phyloP scores from a whole-genome alignment of 1,140 invertebrate genomes.

The Macrocentrus cingulum region DNA sequence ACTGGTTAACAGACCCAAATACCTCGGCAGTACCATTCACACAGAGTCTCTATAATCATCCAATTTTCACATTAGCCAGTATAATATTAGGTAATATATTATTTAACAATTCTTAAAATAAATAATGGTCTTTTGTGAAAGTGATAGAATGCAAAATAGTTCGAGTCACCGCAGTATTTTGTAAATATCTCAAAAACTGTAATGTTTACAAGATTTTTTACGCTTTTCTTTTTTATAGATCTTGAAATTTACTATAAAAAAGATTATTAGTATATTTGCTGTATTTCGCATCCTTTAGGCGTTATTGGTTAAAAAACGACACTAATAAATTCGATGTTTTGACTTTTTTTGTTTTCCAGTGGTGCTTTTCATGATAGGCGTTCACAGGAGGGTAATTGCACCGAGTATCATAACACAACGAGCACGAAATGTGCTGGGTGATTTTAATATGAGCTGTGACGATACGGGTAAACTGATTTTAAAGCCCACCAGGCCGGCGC shows the following conservation, averaged over 20 bases:
- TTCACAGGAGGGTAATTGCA: slow-evolving; percentile 93
- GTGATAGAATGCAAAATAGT: too few relatives aligned
- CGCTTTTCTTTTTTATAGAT: too few relatives aligned
- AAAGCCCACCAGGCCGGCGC: slow-evolving; percentile 66
- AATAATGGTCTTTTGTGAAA: too few relatives aligned
- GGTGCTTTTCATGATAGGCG: slow-evolving; percentile 85
- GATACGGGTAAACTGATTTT: slow-evolving; percentile 91
- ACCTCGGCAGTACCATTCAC: slow-evolving; percentile 84
- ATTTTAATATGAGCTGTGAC: slow-evolving; percentile 98
- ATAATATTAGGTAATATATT: slow-evolving; percentile 69
- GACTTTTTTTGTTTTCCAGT: slow-evolving; percentile 65
- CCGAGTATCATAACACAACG: slow-evolving; percentile 93
- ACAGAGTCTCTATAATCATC: slow-evolving; percentile 91
- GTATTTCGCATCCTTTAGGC: too few relatives aligned
- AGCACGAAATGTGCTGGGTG: slow-evolving; percentile 83
- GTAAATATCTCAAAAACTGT: too few relatives aligned
- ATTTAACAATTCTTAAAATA: slow-evolving; percentile 5
- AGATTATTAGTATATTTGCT: too few relatives aligned
- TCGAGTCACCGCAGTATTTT: too few relatives aligned
- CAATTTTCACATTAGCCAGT: slow-evolving; percentile 93
- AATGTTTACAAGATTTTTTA: too few relatives aligned
- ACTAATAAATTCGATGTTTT: slow-evolving; percentile 8
- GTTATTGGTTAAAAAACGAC: slow-evolving; percentile 3
- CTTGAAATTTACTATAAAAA: too few relatives aligned
- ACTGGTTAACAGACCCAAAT: slow-evolving; percentile 91